Evolutionary conservation across 2,797 vertebrate species (phyloP), one percentile per base, ranked within the genome.

Genomic region (Setipinna tenuifilis): DNA sequence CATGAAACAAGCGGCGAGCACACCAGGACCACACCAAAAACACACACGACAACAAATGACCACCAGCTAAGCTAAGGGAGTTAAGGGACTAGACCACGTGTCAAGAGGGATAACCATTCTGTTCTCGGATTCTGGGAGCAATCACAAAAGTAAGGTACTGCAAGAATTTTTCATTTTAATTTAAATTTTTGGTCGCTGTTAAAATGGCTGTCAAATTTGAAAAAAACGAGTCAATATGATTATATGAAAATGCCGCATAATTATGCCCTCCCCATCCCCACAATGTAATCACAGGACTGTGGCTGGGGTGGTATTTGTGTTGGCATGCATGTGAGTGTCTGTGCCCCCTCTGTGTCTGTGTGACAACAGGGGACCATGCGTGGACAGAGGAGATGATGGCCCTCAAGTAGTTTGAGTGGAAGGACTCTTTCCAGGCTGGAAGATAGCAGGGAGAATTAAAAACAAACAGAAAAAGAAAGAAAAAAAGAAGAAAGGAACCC

Each of bases 241-340:
- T 54, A 14, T 14, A 14, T 14, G 81, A 95, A 94, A 95, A 95
- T 92, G 93, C 87, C 54, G 95, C 90, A 95, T 41, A 78, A 17
- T 21, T 44, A 78, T 1, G 35, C 31, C 28, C n/a, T n/a, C n/a
- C n/a, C n/a, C n/a, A n/a, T n/a, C n/a, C 68, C 35, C 14, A 75
- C 28, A 6, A 35, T 92, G 83, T 93, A 93, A 94, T 93, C 92
- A 87, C 92, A 92, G 94, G 91, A 90, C 90, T 90, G 91, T 90
- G 91, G 89, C 89, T 91, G 91, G 83, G 90, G 91, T 88, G 91
- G 93, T 93, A 91, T 94, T 41, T 94, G 93, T 94, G 85, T 58
- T 88, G 89, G 87, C 90, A 88, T 92, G 90, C 90, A 85, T 91
- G 91, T 91, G 58, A 90, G 87, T 89, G 89, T 88, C 87, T 93